A percentile compares a stretch with the other conserved stretches of the same genome.
Conservation (phyloP, 2,888 invertebrate species). For the Dynastes grantii region DNA sequence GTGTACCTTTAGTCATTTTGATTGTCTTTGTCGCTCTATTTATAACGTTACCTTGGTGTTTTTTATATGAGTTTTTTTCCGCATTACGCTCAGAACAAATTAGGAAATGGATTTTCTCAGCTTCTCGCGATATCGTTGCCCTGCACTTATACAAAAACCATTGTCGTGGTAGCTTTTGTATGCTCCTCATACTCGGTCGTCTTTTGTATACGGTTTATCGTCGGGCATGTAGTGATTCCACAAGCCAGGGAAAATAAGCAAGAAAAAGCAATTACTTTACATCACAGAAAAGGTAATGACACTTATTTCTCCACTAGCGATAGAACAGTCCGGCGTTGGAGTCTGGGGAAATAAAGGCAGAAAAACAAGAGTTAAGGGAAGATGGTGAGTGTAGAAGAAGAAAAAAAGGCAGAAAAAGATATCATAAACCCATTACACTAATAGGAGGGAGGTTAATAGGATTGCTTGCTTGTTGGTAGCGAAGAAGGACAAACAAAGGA, state of each 20-base stretch:
- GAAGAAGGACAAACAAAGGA: slow-evolving; percentile 34
- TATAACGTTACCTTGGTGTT: neutral
- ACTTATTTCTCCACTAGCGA: neutral
- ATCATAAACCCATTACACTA: slow-evolving; percentile 45
- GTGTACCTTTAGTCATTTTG: too few species aligned
- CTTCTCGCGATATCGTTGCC: too few species aligned
- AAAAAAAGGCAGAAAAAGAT: slow-evolving; percentile 25
- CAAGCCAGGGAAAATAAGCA: slow-evolving; percentile 35
- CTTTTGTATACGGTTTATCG: neutral
- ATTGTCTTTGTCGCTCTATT: too few species aligned
- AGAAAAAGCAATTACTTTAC: slow-evolving; percentile 43
- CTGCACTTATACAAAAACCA: neutral
- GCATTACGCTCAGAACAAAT: neutral
- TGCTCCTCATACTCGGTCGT: neutral
- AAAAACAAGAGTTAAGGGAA: neutral
- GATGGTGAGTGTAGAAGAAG: neutral
- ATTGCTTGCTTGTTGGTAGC: slow-evolving; percentile 25
- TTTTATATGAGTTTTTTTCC: neutral
- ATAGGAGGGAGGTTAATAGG: slow-evolving; percentile 42
- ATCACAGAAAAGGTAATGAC: slow-evolving; percentile 33
- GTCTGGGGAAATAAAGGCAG: slow-evolving; percentile 20
- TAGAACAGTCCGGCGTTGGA: neutral
- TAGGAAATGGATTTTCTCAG: too few species aligned
- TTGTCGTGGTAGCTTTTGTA: neutral
- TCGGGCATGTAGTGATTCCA: slow-evolving; percentile 22